These are phyloP conservation scores for Drosophila suzukii DNA, from an alignment of 1,140 invertebrate species.

Conservation along the genomic window DNA sequence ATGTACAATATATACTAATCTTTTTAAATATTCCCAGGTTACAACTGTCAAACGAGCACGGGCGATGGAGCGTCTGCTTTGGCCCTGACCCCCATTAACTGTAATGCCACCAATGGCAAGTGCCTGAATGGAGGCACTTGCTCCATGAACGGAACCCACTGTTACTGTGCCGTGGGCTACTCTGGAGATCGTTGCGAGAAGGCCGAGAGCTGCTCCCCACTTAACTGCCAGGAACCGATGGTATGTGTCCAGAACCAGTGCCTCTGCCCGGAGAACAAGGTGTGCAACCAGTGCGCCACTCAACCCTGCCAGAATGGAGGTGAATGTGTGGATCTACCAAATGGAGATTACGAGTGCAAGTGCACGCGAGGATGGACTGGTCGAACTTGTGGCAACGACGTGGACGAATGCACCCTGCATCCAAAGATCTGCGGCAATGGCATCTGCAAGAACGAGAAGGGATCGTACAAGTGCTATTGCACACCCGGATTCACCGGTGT, in stretches of 20 bases:
- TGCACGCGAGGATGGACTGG: conserved; percentile 92
- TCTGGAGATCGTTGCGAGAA: conserved; percentile 91
- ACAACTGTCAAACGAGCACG: conserved; percentile 74
- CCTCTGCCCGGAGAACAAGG: conserved; percentile 80
- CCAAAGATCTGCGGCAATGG: conserved; percentile 91
- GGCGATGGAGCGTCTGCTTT: conserved; percentile 56
- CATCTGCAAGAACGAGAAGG: conserved; percentile 91
- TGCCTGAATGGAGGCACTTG: conserved; percentile 91
- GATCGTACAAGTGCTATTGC: conserved; percentile 94
- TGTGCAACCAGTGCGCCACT: conserved; percentile 85
- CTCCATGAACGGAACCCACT: conserved; percentile 90
- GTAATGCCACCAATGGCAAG: conserved; percentile 85
- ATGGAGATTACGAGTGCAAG: conserved; percentile 90
- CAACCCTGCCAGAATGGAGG: conserved; percentile 89
- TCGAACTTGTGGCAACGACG: conserved; percentile 89
- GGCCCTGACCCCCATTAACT: conserved; percentile 69
- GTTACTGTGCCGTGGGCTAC: conserved; percentile 90
- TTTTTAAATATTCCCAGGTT: conserved; percentile 44
- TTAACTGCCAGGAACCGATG: conserved; percentile 85
- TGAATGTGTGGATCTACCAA: conserved; percentile 86
- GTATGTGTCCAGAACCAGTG: conserved; percentile 90
- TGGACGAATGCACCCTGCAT: conserved; percentile 90
- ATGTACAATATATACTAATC: background rate
- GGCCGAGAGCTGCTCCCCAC: conserved; percentile 87
- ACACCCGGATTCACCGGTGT: conserved; percentile 93